These are phyloP conservation scores for Acanthisitta chloris DNA, from an alignment of 2,113 vertebrate species.

Conservation along the genomic window DNA sequence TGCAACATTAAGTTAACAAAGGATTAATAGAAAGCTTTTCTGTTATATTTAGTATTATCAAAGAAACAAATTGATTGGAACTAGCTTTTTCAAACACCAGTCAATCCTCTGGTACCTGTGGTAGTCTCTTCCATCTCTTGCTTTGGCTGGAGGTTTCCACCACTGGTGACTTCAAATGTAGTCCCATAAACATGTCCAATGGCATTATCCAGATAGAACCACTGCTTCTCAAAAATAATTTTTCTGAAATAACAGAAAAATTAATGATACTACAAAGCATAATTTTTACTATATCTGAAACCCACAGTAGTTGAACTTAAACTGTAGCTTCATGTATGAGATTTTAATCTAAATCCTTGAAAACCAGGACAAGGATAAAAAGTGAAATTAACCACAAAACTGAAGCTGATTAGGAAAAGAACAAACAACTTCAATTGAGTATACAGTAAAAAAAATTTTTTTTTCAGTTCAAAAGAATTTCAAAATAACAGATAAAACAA, in stretches of 20 bases:
- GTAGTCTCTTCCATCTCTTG: constrained; percentile 70
- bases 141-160: constrained; percentile 83
- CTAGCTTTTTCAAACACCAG: background rate
- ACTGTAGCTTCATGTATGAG: background rate
- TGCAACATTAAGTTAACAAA: background rate
- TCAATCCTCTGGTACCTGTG: constrained; percentile 70
- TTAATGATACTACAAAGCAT: background rate
- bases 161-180: constrained; percentile 85
- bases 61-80: background rate
- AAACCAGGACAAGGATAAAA: background rate
- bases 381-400: background rate
- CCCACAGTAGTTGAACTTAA: background rate
- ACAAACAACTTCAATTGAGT: background rate
- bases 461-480: background rate
- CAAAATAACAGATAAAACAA: background rate
- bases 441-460: background rate
- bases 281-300: background rate
- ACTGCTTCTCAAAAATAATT: constrained; percentile 94
- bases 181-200: constrained; percentile 88
- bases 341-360: background rate
- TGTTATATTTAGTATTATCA: background rate
- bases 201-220: constrained; percentile 89
- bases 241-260: constrained; percentile 77
- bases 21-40: background rate
- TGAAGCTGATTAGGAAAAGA: background rate